Percentiles rank a stretch among this genome's conserved stretches.
phyloP scores from a whole-genome alignment of 2,113 vertebrate species.

The Hippocampus guttulatus region DNA sequence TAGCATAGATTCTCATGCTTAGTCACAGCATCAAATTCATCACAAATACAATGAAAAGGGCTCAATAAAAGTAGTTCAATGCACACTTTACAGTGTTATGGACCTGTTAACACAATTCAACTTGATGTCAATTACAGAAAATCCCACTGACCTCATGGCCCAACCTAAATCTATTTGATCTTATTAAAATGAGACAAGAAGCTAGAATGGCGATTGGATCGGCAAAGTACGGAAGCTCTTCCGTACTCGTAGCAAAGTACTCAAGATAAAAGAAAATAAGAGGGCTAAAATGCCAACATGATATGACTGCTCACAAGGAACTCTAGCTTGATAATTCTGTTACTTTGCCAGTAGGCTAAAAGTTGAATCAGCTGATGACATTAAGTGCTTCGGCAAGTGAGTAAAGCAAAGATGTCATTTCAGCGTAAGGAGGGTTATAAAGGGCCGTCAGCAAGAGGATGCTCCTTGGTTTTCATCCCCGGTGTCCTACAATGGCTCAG shows the following conservation, averaged over 20 bases:
- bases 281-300: constrained; percentile 34
- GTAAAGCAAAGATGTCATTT: constrained; percentile 69
- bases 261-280: constrained; percentile 26
- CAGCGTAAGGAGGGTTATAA: constrained; percentile 57
- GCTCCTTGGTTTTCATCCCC: constrained; percentile 39
- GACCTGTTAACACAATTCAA: constrained; percentile 86
- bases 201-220: constrained; percentile 11
- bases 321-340: constrained; percentile 50
- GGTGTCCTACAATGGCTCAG: constrained; percentile 55
- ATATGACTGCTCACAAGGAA: constrained; percentile 54
- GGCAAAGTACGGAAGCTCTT: constrained; percentile 19
- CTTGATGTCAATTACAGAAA: constrained; percentile 83
- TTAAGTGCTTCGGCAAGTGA: constrained; percentile 77
- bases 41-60: constrained; percentile 82
- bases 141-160: constrained; percentile 79
- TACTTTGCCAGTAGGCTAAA: constrained; percentile 58
- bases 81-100: constrained; percentile 85
- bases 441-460: constrained; percentile 44
- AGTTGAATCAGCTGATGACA: constrained; percentile 85
- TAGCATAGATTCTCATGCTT: constrained; percentile 83
- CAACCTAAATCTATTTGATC: constrained; percentile 84
- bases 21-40: constrained; percentile 84
- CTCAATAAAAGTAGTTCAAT: constrained; percentile 95
- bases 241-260: constrained; percentile 18
- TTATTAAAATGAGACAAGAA: constrained; percentile 53